phyloP scores from a whole-genome alignment of 2,888 invertebrate genomes.

The Drosophila emarginata region DNA sequence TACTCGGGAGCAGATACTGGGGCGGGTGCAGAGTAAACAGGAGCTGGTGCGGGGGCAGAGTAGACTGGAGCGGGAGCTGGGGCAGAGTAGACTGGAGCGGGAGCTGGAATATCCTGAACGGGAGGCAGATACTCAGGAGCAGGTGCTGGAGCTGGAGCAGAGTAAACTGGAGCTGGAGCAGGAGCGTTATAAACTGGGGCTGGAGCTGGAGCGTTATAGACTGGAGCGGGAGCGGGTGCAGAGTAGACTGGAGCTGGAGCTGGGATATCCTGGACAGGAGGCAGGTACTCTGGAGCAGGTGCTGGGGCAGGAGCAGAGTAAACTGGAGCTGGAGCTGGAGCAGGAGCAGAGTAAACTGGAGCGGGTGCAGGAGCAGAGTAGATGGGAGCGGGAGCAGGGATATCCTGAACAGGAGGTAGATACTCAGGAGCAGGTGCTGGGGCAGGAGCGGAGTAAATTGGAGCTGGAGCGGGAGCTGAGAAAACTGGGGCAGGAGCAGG shows the following conservation, averaged over 20 bases:
- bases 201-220: conserved; percentile 42
- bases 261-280: conserved; percentile 28
- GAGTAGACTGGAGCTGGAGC: conserved; percentile 38
- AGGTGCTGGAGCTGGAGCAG: conserved; percentile 42
- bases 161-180: conserved; percentile 36
- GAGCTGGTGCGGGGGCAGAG: conserved; percentile 34
- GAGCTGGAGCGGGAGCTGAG: conserved; percentile 13
- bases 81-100: conserved; percentile 33
- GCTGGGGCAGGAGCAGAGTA: conserved; percentile 41
- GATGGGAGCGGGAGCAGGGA: conserved; percentile 35
- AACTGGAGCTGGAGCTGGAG: conserved; percentile 48
- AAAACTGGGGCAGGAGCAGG: conserved; percentile 33
- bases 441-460: conserved; percentile 3
- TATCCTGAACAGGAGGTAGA: conserved; percentile 20
- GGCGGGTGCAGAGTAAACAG: conserved; percentile 25
- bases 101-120: conserved; percentile 34
- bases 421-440: conserved; percentile 50
- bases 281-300: conserved; percentile 43
- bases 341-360: conserved; percentile 44
- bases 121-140: conserved; percentile 36
- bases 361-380: conserved; percentile 41
- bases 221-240: conserved; percentile 45
- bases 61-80: conserved; percentile 40
- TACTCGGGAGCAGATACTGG: conserved; percentile 17
- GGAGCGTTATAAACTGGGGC: conserved; percentile 46